Evolutionary conservation across 35 echinoderm and acorn worm genomes (phyloP).

Genomic region (Ophioderma brevispina): DNA sequence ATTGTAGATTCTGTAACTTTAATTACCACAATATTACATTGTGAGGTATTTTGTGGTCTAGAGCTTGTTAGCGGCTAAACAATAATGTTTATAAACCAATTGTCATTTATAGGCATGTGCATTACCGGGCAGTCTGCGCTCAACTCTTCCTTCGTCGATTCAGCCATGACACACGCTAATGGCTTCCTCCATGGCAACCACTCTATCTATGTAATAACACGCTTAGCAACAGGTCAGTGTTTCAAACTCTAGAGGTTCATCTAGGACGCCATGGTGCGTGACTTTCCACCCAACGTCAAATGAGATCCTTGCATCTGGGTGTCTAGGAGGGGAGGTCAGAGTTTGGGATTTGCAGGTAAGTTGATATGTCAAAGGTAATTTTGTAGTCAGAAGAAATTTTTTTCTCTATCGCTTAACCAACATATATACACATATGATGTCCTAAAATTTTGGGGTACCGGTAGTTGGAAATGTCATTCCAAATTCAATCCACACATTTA

Average conservation of each 20-base stretch:
- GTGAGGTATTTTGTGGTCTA: no score
- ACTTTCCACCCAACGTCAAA: slow-evolving; percentile 96
- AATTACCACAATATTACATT: no score
- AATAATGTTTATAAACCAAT: no score
- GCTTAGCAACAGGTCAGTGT: slow-evolving; percentile 64
- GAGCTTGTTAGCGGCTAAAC: no score
- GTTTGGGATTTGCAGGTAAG: slow-evolving; percentile 98
- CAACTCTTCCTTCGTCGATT: slow-evolving; percentile 87
- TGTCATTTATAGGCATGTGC: slow-evolving; percentile 27
- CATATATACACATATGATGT: no score
- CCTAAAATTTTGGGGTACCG: no score
- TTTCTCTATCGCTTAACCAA: no score
- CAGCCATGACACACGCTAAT: slow-evolving; percentile 85
- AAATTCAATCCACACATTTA: no score
- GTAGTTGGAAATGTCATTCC: no score
- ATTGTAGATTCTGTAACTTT: no score
- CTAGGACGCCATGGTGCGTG: slow-evolving; percentile 78
- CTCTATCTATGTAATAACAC: slow-evolving; percentile 68
- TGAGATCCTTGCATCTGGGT: slow-evolving; percentile 92
- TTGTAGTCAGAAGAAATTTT: no score
- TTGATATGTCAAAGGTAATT: no score
- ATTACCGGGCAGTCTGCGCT: slow-evolving; percentile 43
- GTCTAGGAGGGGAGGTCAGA: slow-evolving; percentile 85
- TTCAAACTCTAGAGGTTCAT: slow-evolving; percentile 73
- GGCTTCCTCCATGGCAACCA: slow-evolving; percentile 98